Evolutionary conservation across 35 echinoderm and acorn worm species (phyloP), one percentile per base, ranked within the genome.

Genomic region (Chiridota heheva): DNA sequence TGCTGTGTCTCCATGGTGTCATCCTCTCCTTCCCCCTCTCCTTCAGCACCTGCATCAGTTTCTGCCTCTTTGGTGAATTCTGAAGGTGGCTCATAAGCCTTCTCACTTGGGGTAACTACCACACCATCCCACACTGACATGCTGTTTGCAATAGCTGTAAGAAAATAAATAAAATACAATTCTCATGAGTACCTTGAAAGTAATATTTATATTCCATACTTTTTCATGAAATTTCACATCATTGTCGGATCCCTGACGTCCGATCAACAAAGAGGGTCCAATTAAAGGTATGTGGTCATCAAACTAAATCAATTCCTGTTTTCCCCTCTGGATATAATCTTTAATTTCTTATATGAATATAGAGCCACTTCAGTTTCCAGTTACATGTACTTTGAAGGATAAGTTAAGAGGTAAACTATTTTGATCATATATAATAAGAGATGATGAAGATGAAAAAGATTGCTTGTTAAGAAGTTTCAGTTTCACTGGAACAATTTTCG

Each of bases 121-220:
- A 96, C 89, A 7, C 93, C 93, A 78, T 96, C 93, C 93, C 93
- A 96, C 0, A 96, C 92, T 1, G 92, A 96, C 92, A 96, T 96
- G 31, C 85, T 81, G 7, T 86, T 86, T 37, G 87, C 87, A 37
- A 96, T 96, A 31, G 58, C 92, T 96, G 65, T 29, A 67, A 27
- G 70, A 68, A 47, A 20, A 73, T 20, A 35, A 42, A 51, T 25
- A 13, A 46, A 39, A 33, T 22, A 80, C n/a, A n/a, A n/a, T n/a
- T 65, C 29, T 18, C 15, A 8, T 15, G 29, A 15, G 8, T 65
- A 31, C 15, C 29, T 8, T 65, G 29, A 18, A 65, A 15, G 29
- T 65, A n/a, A n/a, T 51, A 51, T 51, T 51, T n/a, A 51, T 51
- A n/a, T n/a, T 51, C 8, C 47, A 51, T 12, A n/a, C 8, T 51